Percentiles rank a stretch among this genome's conserved stretches.
These are phyloP conservation scores for Ranitomeya imitator DNA, from an alignment of 2,113 vertebrate genomes.

Conservation along the genomic window DNA sequence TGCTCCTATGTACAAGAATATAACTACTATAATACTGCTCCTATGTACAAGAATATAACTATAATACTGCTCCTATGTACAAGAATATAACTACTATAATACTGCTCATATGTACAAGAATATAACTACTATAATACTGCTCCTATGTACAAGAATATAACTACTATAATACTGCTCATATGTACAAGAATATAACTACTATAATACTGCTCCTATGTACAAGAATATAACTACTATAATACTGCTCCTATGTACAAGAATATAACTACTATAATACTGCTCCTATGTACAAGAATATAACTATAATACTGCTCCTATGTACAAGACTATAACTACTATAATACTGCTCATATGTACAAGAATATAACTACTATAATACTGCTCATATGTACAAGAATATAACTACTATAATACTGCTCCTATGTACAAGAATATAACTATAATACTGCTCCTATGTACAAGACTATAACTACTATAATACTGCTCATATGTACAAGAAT, in stretches of 20 bases:
- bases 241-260: background rate
- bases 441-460: too few relatives aligned
- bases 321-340: slow-evolving; percentile 6
- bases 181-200: slow-evolving; percentile 6
- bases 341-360: background rate
- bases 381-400: background rate
- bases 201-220: background rate
- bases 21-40: background rate
- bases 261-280: background rate
- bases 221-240: slow-evolving; percentile 3
- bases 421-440: too few relatives aligned
- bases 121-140: too few relatives aligned
- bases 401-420: background rate
- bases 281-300: background rate
- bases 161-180: background rate
- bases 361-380: background rate
- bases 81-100: background rate
- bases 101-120: too few relatives aligned
- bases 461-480: too few relatives aligned
- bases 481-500: too few relatives aligned
- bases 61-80: too few relatives aligned
- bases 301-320: background rate
- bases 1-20: background rate
- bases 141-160: too few relatives aligned
- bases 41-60: background rate